phyloP scores from a whole-genome alignment of 2,888 invertebrate genomes.

The Flexamia atlantica region DNA sequence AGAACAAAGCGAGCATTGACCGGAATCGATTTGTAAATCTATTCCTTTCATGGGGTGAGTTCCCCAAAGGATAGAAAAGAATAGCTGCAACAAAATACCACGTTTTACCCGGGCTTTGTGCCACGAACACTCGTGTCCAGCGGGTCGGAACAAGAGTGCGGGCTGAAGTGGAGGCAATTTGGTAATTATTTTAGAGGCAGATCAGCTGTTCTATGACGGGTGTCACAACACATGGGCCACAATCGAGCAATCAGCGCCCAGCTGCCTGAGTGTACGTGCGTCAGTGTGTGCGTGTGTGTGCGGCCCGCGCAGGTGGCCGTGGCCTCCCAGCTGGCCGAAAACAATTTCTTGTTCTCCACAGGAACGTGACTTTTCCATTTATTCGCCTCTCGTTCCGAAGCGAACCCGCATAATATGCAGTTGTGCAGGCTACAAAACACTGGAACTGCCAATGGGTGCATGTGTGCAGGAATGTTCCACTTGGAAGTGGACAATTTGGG shows the following conservation, averaged over 20 bases:
- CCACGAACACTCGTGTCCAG: not conserved
- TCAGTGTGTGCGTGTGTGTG: not conserved
- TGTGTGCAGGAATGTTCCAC: too few species aligned
- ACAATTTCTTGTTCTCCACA: constrained; percentile 20
- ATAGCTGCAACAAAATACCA: not conserved
- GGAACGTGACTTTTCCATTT: constrained; percentile 29
- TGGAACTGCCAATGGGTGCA: too few species aligned
- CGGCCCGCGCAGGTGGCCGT: not conserved
- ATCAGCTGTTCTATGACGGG: constrained; percentile 35
- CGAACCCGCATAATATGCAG: not conserved
- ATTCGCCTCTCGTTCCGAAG: not conserved
- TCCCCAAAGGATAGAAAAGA: not conserved
- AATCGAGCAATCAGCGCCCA: constrained; percentile 13
- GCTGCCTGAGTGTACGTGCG: not conserved
- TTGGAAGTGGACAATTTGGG: not conserved
- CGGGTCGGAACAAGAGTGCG: constrained; percentile 10
- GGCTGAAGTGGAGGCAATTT: constrained; percentile 34
- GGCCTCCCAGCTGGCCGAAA: constrained; percentile 37
- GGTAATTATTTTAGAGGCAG: constrained; percentile 23
- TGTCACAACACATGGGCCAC: constrained; percentile 39
- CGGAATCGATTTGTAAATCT: constrained; percentile 22
- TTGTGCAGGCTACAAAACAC: not conserved
- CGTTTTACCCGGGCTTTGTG: constrained; percentile 11
- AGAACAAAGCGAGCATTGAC: constrained; percentile 1
- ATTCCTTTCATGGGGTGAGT: not conserved